Evolutionary conservation across 1,140 invertebrate genomes (phyloP), one percentile per base, ranked within the genome.

Genomic region (Drosophila kurseongensis): DNA sequence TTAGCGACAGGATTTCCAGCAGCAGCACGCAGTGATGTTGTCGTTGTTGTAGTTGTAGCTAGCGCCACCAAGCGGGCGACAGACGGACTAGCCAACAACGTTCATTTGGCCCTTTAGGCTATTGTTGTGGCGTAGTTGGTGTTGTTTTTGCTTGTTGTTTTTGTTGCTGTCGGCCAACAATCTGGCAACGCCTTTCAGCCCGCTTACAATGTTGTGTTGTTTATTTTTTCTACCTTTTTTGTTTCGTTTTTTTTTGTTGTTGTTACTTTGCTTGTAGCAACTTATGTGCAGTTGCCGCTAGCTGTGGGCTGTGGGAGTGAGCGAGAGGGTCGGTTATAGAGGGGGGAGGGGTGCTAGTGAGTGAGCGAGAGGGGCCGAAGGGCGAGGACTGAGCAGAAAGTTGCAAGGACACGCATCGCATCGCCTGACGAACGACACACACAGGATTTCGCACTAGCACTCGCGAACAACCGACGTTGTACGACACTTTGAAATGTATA

Each of bases 1-100:
- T 83, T 83, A 83, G 80, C 71, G 75, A 78, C 80, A 83, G 80
- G 80, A 82, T 83, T 83, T 83, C 75, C 80, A 83, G 75, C 55
- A 59, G 59, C 78, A 75, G 63, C 62, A 75, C 69, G 59, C 59
- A 51, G 71, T 67, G 32, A 50, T 59, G 18, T 54, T 45, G 18
- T 48, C 40, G 45, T 45, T 18, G 16, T 47, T 57, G 54, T 63
- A 47, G 42, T 52, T 32, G 44, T 45, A 38, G 50, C 45, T 48
- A 52, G 51, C 67, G 71, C 59, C 72, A 75, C 62, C 75, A 61
- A 51, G 58, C 72, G 51, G 55, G 74, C 74, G 10, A 41, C 48
- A 41, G 62, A 54, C 73, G 72, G 54, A 67, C 74, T 75, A 56
- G 35, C 38, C 50, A 16, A 36, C 54, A 75, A 71, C 65, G 71